Evolutionary conservation across 2,888 invertebrate genomes (phyloP).

Genomic region (Cephalotes varians): DNA sequence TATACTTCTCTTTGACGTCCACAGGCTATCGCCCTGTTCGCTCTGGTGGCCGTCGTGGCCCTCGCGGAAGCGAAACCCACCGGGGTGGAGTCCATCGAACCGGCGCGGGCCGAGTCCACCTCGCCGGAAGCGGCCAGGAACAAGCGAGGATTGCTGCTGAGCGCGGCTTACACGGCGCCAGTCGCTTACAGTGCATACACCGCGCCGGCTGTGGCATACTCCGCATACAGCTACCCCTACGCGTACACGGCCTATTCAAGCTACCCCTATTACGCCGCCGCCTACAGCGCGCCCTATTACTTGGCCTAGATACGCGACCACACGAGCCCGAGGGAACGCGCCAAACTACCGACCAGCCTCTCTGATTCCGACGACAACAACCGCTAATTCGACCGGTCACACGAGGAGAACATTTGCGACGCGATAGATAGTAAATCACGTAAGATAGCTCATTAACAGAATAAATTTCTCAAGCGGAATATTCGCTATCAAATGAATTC

Average conservation of each 20-base stretch:
- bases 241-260: conserved; percentile 76
- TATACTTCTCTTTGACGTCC: not conserved
- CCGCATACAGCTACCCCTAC: conserved; percentile 76
- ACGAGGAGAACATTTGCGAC: not conserved
- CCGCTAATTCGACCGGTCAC: not conserved
- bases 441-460: conserved; percentile 11
- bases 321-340: conserved; percentile 70
- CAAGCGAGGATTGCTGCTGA: conserved; percentile 78
- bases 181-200: conserved; percentile 80
- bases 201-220: conserved; percentile 77
- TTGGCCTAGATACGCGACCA: conserved; percentile 73
- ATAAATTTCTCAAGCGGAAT: not conserved
- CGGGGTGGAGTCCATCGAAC: conserved; percentile 79
- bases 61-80: conserved; percentile 77
- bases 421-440: too few species aligned
- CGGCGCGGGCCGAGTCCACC: conserved; percentile 68
- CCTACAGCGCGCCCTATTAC: conserved; percentile 79
- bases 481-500: not conserved
- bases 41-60: conserved; percentile 73
- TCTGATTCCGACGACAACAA: conserved; percentile 36
- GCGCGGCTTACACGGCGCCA: conserved; percentile 81
- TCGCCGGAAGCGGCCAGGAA: conserved; percentile 71
- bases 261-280: conserved; percentile 78
- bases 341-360: conserved; percentile 41
- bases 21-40: conserved; percentile 78